Percentiles rank a stretch among this genome's conserved stretches.
Evolutionary conservation across 2,888 invertebrate species (phyloP).

Genomic region (Drosophila anomalata): DNA sequence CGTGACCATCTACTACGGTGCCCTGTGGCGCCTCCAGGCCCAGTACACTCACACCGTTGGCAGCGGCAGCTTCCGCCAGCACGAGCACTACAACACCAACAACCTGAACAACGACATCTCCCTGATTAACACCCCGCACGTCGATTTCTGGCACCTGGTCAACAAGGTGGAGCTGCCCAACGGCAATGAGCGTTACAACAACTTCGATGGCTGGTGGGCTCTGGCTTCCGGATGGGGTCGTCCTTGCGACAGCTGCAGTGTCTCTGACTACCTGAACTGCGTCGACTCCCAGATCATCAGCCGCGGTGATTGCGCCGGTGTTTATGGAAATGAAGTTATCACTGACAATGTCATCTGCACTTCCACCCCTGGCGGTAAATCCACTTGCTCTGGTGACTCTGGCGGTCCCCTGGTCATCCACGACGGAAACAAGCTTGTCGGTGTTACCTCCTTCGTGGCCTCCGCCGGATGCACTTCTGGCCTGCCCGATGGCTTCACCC

Average conservation of each 20-base stretch:
- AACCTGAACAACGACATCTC: conserved; percentile 42
- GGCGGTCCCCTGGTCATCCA: conserved; percentile 54
- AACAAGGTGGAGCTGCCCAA: conserved; percentile 34
- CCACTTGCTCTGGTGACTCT: conserved; percentile 53
- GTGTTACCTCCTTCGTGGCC: conserved; percentile 50
- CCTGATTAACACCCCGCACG: conserved; percentile 45
- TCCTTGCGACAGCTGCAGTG: conserved; percentile 46
- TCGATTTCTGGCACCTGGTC: conserved; percentile 29
- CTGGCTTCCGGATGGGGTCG: conserved; percentile 65
- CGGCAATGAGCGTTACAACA: conserved; percentile 31
- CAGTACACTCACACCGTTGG: conserved; percentile 24
- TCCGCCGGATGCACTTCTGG: conserved; percentile 26
- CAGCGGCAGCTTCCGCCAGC: conserved; percentile 19
- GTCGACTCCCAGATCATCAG: conserved; percentile 62
- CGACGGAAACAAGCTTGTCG: conserved; percentile 38
- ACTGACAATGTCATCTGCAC: conserved; percentile 37
- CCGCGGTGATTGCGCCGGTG: conserved; percentile 70
- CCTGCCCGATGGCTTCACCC: conserved; percentile 47
- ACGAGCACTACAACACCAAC: conserved; percentile 20
- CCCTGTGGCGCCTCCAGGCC: conserved; percentile 14
- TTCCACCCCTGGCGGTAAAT: conserved; percentile 34
- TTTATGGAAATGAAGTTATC: conserved; percentile 9
- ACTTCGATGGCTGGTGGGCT: conserved; percentile 31
- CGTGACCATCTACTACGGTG: conserved; percentile 43
- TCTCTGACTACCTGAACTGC: conserved; percentile 68